Evolutionary conservation across 2,797 vertebrate species (phyloP).

Genomic region (Scolopax bukidnonensis): DNA sequence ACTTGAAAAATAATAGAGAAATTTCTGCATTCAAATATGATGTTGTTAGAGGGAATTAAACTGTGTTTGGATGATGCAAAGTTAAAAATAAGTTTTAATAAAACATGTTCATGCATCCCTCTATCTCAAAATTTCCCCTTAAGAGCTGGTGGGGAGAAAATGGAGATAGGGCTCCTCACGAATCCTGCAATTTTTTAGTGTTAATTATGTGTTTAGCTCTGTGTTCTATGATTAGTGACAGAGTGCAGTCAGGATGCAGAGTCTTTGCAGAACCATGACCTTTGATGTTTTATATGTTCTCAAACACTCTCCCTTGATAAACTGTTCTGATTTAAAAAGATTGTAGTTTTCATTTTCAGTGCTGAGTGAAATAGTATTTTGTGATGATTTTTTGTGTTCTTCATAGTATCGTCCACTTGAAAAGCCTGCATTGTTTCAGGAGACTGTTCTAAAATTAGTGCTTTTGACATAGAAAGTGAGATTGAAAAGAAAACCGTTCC

Average conservation of each 20-base stretch:
- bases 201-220: not conserved
- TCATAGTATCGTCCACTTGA: not conserved
- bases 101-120: rapidly evolving
- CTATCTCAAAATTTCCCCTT: not conserved
- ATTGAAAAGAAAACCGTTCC: not conserved
- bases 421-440: not conserved
- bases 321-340: not conserved
- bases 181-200: no score
- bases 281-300: not conserved
- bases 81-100: not conserved
- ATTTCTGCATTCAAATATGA: not conserved
- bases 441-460: not conserved
- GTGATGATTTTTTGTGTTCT: not conserved
- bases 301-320: not conserved
- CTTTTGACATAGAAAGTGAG: not conserved
- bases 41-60: not conserved
- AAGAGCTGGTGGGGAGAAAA: not conserved
- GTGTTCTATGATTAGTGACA: rapidly evolving
- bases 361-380: not conserved
- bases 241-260: not conserved
- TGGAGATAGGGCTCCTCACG: not conserved
- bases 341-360: not conserved
- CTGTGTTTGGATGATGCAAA: rapidly evolving
- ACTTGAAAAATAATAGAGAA: not conserved
- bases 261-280: not conserved